Evolutionary conservation across 2,888 invertebrate species (phyloP).

Genomic region (Gnatocerus cornutus): DNA sequence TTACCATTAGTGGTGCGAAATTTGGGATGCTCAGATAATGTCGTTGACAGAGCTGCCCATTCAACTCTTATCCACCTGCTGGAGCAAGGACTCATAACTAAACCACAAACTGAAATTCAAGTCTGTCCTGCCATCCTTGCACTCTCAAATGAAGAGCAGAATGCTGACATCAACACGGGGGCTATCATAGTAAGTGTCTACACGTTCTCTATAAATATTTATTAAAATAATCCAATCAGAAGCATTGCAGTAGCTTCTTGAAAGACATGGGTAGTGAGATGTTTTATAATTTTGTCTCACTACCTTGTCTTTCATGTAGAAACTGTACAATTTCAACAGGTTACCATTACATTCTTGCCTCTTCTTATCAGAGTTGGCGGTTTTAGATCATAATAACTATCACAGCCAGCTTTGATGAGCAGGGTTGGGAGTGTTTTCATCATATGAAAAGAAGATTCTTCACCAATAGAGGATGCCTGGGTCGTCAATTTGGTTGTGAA

Average conservation of each 20-base stretch:
- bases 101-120: constrained; percentile 76
- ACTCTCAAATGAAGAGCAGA: constrained; percentile 72
- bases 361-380: constrained; percentile 75
- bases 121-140: constrained; percentile 79
- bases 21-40: constrained; percentile 75
- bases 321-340: constrained; percentile 57
- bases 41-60: constrained; percentile 80
- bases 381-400: constrained; percentile 85
- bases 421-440: constrained; percentile 73
- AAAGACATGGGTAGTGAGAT: constrained; percentile 99
- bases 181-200: constrained; percentile 74
- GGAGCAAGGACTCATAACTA: constrained; percentile 77
- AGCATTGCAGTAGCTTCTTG: constrained; percentile 76
- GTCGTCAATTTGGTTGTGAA: constrained; percentile 94
- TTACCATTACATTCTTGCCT: constrained; percentile 58
- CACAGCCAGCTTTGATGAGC: constrained; percentile 98
- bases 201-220: too few species aligned
- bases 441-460: neutral
- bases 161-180: constrained; percentile 73
- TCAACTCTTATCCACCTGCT: constrained; percentile 77
- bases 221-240: neutral
- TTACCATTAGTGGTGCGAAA: constrained; percentile 78
- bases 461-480: constrained; percentile 71
- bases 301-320: constrained; percentile 98
- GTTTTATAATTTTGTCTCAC: constrained; percentile 87